These are phyloP conservation scores for Bradynema listronoti DNA, from an alignment of 1,140 invertebrate genomes.

Conservation along the genomic window DNA sequence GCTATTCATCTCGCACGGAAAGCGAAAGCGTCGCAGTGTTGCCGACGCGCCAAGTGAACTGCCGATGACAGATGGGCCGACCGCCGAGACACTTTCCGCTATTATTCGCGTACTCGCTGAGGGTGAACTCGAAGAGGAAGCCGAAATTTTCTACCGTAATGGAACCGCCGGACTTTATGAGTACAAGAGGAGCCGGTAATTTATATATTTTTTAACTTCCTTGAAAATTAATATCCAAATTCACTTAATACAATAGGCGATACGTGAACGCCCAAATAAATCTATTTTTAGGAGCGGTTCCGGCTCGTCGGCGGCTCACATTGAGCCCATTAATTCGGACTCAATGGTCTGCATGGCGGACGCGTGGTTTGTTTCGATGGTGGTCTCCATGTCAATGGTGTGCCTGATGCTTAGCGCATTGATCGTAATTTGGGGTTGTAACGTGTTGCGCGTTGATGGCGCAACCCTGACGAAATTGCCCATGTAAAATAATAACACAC, in stretches of 20 bases:
- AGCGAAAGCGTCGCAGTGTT: constrained; percentile 43
- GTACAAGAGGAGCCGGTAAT: no score
- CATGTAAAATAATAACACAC: constrained; percentile 2
- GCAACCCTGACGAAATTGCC: constrained; percentile 5
- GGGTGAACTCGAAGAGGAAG: constrained; percentile 51
- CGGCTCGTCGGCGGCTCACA: no score
- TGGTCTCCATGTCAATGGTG: constrained; percentile 51
- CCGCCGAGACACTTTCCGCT: constrained; percentile 53
- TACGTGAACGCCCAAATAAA: no score
- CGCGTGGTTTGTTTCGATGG: constrained; percentile 53
- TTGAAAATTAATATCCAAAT: no score
- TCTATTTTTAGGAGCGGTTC: no score
- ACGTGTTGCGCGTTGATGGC: constrained; percentile 23
- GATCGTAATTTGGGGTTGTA: constrained; percentile 57
- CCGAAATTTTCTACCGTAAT: constrained; percentile 39
- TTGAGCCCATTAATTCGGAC: constrained; percentile 17
- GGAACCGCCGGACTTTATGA: no score
- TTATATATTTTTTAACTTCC: no score
- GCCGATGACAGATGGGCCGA: constrained; percentile 9
- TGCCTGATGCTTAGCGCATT: constrained; percentile 49
- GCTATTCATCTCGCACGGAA: constrained; percentile 53
- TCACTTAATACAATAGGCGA: no score
- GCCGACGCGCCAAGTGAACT: background rate
- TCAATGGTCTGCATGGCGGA: constrained; percentile 51
- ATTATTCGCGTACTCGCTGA: constrained; percentile 56